Percentiles rank a stretch among this genome's conserved stretches.
These are phyloP conservation scores for Chrysolina americana DNA, from an alignment of 2,888 invertebrate genomes.

Conservation along the genomic window DNA sequence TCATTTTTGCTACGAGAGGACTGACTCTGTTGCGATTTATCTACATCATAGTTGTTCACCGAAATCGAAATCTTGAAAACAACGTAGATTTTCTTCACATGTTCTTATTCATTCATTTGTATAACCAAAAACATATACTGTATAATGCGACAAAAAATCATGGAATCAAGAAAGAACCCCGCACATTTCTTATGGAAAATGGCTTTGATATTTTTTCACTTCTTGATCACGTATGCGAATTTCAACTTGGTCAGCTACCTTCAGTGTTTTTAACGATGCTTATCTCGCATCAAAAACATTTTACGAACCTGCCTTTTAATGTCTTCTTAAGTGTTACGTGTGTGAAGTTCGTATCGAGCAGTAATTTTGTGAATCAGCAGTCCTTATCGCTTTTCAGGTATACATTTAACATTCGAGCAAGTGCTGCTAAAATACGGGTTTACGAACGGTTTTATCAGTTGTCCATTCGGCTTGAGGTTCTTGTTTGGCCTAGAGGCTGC, in stretches of 20 bases:
- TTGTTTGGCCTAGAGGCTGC: conserved; percentile 14
- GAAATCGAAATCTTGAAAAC: too few species aligned
- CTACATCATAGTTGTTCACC: too few species aligned
- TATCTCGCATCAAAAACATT: conserved; percentile 29
- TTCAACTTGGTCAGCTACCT: conserved; percentile 20
- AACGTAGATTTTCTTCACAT: too few species aligned
- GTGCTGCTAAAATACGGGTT: conserved; percentile 32
- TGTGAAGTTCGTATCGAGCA: conserved; percentile 28
- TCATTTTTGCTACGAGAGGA: too few species aligned
- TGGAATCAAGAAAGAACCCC: too few species aligned
- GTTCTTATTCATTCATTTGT: too few species aligned
- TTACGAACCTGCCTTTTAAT: conserved; percentile 28
- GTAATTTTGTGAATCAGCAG: conserved; percentile 29
- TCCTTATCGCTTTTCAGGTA: conserved; percentile 27
- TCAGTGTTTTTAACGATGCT: conserved; percentile 5
- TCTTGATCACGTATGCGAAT: conserved; percentile 12
- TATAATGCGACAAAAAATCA: too few species aligned
- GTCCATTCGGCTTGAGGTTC: conserved; percentile 13
- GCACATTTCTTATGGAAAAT: too few species aligned
- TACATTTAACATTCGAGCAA: conserved; percentile 29
- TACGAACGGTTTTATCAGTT: conserved; percentile 31
- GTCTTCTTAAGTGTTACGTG: conserved; percentile 32
- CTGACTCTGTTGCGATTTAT: too few species aligned
- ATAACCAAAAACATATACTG: too few species aligned
- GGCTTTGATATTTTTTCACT: background rate